A percentile compares a stretch with the other conserved stretches of the same genome.
phyloP scores from a whole-genome alignment of 2,888 invertebrate species.

The Mimumesa dahlbomi region DNA sequence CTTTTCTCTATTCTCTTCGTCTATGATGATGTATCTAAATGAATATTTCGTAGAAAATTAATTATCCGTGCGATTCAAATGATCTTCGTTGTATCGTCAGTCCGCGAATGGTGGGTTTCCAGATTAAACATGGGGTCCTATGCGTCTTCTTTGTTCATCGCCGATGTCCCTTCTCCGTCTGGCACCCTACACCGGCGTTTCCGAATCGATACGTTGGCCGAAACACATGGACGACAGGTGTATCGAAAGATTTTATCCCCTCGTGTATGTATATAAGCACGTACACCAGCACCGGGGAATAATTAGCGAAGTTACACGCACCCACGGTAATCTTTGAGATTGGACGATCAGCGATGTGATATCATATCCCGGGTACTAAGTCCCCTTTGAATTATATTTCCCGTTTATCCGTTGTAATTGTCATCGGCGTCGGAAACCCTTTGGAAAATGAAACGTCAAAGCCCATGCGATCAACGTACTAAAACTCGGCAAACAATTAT shows the following conservation, averaged over 20 bases:
- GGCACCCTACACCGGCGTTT: conserved; percentile 23
- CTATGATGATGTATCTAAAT: no score
- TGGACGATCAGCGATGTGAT: no score
- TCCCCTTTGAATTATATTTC: no score
- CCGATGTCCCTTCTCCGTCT: conserved; percentile 26
- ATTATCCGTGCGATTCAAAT: background rate
- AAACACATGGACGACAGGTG: conserved; percentile 40
- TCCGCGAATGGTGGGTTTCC: background rate
- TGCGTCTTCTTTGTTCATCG: conserved; percentile 18
- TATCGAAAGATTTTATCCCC: conserved; percentile 9
- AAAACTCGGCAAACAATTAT: background rate
- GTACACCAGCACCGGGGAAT: no score
- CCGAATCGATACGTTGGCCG: conserved; percentile 53
- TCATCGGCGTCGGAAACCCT: no score
- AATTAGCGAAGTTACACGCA: no score
- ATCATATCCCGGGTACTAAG: no score
- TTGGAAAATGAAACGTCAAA: background rate
- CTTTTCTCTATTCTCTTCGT: no score
- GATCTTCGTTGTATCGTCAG: background rate
- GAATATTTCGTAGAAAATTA: background rate
- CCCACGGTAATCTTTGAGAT: no score
- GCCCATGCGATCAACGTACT: background rate
- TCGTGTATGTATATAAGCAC: no score
- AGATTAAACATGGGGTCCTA: background rate
- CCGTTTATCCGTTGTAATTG: no score